Percentiles rank a stretch among this genome's conserved stretches.
Conservation (phyloP, 2,797 vertebrate genomes). For the Esox masquinongy region DNA sequence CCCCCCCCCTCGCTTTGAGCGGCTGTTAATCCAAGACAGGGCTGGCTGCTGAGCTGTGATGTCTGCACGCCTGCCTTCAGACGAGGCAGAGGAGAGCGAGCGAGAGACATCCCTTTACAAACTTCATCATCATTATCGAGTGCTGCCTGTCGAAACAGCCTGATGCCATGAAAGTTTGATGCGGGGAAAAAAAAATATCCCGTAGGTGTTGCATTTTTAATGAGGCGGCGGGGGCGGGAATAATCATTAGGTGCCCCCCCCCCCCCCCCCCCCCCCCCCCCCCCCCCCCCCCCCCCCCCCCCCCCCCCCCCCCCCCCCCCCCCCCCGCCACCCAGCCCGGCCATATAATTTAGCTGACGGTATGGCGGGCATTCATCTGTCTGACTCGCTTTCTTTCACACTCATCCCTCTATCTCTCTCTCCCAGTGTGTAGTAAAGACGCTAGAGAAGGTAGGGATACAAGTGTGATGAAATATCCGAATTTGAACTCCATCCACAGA, state of each 20-base stretch:
- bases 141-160: slow-evolving; percentile 57
- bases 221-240: slow-evolving; percentile 51
- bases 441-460: background rate
- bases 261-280: slow-evolving; percentile 5
- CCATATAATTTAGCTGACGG: no score
- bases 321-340: background rate
- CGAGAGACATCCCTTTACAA: slow-evolving; percentile 24
- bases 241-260: slow-evolving; percentile 45
- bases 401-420: background rate
- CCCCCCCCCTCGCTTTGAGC: background rate
- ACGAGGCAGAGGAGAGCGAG: background rate
- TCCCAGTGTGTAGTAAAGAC: background rate
- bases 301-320: slow-evolving; percentile 15
- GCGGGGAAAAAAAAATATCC: slow-evolving; percentile 63
- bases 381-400: background rate
- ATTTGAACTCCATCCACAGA: background rate
- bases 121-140: slow-evolving; percentile 48
- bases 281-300: no score
- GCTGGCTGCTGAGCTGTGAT: slow-evolving; percentile 1
- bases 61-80: background rate
- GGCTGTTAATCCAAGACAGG: background rate
- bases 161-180: slow-evolving; percentile 72
- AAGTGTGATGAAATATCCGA: background rate
- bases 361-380: background rate
- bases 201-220: slow-evolving; percentile 72